Percentiles rank a stretch among this genome's conserved stretches.
phyloP scores from a whole-genome alignment of 2,888 invertebrate genomes.

The Lasius fuliginosus region DNA sequence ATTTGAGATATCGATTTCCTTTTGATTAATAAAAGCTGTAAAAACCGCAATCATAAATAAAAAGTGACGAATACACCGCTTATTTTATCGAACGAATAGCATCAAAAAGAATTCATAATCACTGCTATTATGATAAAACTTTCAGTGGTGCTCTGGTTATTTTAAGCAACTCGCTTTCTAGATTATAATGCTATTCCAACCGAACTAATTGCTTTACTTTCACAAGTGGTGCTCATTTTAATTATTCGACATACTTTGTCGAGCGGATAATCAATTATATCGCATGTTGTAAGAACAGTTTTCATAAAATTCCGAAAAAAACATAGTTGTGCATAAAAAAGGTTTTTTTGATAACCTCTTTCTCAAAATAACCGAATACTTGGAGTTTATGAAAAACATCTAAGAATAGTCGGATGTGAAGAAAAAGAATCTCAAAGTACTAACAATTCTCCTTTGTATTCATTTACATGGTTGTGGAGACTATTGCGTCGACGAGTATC shows the following conservation, averaged over 20 bases:
- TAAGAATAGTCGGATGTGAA: not conserved
- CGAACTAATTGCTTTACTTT: constrained; percentile 1
- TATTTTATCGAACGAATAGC: constrained; percentile 1
- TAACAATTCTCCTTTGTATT: not conserved
- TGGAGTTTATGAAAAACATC: not conserved
- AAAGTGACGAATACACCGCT: not conserved
- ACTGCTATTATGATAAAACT: constrained; percentile 23
- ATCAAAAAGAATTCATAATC: constrained; percentile 22
- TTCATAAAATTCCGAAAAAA: not conserved
- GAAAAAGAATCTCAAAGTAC: not conserved
- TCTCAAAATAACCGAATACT: not conserved
- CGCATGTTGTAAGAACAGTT: not conserved
- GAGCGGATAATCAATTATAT: not conserved
- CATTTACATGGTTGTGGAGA: not conserved
- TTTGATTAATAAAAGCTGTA: constrained; percentile 7
- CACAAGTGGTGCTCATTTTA: not conserved
- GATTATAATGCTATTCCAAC: constrained; percentile 14
- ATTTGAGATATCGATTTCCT: constrained; percentile 18
- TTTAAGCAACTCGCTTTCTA: constrained; percentile 13
- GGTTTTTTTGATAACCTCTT: not conserved
- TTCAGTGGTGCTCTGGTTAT: not conserved
- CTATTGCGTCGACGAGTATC: not conserved
- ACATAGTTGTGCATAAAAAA: not conserved
- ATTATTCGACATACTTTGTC: constrained; percentile 11
- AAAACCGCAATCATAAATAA: not conserved